Evolutionary conservation across 2,113 vertebrate genomes (phyloP), one percentile per base, ranked within the genome.

Genomic region (Neoarius graeffei): DNA sequence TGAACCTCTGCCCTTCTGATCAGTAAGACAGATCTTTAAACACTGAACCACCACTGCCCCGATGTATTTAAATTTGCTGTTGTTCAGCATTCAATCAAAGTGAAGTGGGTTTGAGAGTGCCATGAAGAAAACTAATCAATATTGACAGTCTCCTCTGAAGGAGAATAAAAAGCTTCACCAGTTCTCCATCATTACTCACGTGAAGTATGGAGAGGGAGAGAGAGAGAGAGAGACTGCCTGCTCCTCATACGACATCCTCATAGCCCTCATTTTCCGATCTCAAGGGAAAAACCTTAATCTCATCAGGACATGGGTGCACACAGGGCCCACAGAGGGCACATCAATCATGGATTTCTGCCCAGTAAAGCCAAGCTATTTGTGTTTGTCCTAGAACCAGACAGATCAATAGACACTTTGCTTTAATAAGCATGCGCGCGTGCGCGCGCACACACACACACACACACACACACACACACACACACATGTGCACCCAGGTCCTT

Each of bases 351-450:
- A 84, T 66, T 79, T 56, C 62, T 60, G 1, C 56, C 77, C 84
- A 84, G 57, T 81, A 89, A 84, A 81, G 10, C 66, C n/a, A 54
- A 35, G 57, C 17, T 52, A 54, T 84, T 77, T 84, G 81, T 76
- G 81, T 84, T 84, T 88, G 87, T 84, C n/a, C 50, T 42, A n/a
- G 14, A 19, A 23, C 23, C 84, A 81, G 86, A 83, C 62, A 48
- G 81, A 71, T 88, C 87, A 84, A 64, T 69, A 79, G 56, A 81
- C 69, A 81, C 35, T 56, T 81, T 10, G 64, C 54, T 27, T 13
- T 25, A 73, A 66, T 82, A 69, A 71, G 35, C 1, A 30, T n/a
- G n/a, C n/a, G n/a, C n/a, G n/a, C n/a, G n/a, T n/a, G 60, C 35
- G 76, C 15, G 5, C 50, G 79, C 13, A 87, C 27, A 35, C 42